Evolutionary conservation across 1,140 invertebrate species (phyloP).

Genomic region (Odontomachus brunneus): DNA sequence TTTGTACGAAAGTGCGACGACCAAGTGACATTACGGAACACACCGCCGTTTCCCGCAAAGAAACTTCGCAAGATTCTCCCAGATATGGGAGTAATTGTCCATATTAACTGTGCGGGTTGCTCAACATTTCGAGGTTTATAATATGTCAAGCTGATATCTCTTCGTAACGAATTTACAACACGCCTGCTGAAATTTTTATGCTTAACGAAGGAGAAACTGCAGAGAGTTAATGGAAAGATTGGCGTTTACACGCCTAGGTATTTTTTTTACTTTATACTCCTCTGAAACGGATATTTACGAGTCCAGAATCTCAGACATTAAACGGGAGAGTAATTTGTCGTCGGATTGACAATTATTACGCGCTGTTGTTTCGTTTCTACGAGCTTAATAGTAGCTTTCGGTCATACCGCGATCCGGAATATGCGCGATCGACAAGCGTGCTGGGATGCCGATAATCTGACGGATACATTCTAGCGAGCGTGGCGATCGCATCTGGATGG

Average conservation of each 20-base stretch:
- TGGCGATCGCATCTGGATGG: slow-evolving; percentile 11
- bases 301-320: not conserved
- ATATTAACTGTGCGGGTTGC: too few relatives aligned
- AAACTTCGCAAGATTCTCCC: too few relatives aligned
- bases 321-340: slow-evolving; percentile 4
- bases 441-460: slow-evolving; percentile 47
- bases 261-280: too few relatives aligned
- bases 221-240: not conserved
- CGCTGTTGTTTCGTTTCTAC: not conserved
- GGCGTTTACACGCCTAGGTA: not conserved
- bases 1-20: too few relatives aligned
- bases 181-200: too few relatives aligned
- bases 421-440: slow-evolving; percentile 36
- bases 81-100: too few relatives aligned
- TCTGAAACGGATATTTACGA: not conserved
- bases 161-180: too few relatives aligned
- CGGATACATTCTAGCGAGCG: slow-evolving; percentile 35
- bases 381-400: not conserved
- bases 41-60: too few relatives aligned
- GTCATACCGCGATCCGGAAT: not conserved
- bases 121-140: too few relatives aligned
- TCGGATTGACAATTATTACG: slow-evolving; percentile 3
- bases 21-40: too few relatives aligned
- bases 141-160: too few relatives aligned
- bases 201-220: too few relatives aligned